phyloP scores from a whole-genome alignment of 2,797 vertebrate species.

The Nothura maculosa region DNA sequence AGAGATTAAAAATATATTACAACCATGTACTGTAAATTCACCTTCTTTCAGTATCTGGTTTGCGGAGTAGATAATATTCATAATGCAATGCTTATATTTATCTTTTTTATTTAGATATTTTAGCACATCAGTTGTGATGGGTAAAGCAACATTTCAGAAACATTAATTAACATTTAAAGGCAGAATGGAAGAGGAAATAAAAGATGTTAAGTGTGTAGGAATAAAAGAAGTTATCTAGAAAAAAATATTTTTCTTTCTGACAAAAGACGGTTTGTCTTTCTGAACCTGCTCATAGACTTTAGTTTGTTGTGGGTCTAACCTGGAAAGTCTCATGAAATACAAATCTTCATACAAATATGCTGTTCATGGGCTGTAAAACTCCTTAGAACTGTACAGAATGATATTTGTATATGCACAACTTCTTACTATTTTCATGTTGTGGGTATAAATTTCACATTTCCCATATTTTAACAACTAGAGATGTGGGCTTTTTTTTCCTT shows the following conservation, averaged over 20 bases:
- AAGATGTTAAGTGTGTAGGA: background rate
- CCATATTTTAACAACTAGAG: background rate
- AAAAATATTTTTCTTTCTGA: too few relatives aligned
- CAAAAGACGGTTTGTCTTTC: too few relatives aligned
- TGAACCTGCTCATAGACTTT: background rate
- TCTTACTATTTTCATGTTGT: background rate
- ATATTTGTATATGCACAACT: background rate
- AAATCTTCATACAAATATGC: background rate
- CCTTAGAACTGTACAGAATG: background rate
- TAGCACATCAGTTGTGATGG: background rate
- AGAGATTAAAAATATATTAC: conserved; percentile 33
- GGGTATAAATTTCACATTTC: background rate
- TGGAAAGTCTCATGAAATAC: background rate
- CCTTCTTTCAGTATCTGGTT: background rate
- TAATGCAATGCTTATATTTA: background rate
- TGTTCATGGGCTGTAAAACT: background rate
- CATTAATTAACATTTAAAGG: conserved; percentile 28
- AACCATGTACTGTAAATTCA: background rate
- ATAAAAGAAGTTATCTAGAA: background rate
- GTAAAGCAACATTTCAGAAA: conserved; percentile 24
- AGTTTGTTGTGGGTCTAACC: background rate
- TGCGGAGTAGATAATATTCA: conserved; percentile 12
- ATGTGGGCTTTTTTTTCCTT: background rate
- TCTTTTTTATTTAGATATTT: conserved; percentile 24
- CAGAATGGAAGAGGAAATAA: background rate